phyloP scores from a whole-genome alignment of 2,888 invertebrate genomes.

The Sarcophaga variegata region DNA sequence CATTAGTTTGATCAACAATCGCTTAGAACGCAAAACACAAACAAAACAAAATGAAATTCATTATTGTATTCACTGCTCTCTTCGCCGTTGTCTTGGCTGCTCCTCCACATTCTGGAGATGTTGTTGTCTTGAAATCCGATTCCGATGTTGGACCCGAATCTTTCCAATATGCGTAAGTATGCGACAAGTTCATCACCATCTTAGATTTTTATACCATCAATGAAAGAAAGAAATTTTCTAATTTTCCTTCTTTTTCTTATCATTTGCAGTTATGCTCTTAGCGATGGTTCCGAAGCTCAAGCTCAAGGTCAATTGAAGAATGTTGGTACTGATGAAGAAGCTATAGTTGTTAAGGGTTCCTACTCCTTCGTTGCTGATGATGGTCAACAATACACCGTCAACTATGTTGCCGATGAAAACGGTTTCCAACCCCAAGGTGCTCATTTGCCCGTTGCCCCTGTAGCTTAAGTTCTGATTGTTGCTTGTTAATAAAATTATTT shows the following conservation, averaged over 20 bases:
- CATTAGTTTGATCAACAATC: too few relatives aligned
- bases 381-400: background rate
- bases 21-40: background rate
- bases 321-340: slow-evolving; percentile 69
- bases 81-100: slow-evolving; percentile 73
- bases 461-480: background rate
- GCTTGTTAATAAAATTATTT: background rate
- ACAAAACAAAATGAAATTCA: slow-evolving; percentile 73
- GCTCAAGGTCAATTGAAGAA: slow-evolving; percentile 47
- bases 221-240: background rate
- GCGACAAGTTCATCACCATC: background rate
- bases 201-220: background rate
- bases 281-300: slow-evolving; percentile 27
- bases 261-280: slow-evolving; percentile 69
- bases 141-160: slow-evolving; percentile 83
- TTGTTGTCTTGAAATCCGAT: slow-evolving; percentile 74
- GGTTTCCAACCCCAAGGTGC: background rate
- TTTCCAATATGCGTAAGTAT: slow-evolving; percentile 80
- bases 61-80: slow-evolving; percentile 77
- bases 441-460: background rate
- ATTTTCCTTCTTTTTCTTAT: background rate
- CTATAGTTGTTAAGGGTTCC: slow-evolving; percentile 47
- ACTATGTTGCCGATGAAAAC: background rate
- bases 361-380: background rate
- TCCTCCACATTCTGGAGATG: slow-evolving; percentile 72